These are phyloP conservation scores for Tursiops truncatus DNA, from an alignment of 2,113 vertebrate species.

Conservation along the genomic window DNA sequence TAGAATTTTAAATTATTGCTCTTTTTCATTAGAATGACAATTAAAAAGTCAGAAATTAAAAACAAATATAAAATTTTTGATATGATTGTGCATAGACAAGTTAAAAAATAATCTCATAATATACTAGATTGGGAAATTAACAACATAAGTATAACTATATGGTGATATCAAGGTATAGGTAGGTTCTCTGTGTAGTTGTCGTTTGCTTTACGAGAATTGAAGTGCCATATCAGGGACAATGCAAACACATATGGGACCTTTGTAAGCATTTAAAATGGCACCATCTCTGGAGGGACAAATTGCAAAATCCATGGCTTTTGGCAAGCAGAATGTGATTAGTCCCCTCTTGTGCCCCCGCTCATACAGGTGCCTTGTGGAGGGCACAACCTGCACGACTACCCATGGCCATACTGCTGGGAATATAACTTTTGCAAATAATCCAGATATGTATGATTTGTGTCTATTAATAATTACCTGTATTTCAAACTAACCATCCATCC, in stretches of 20 bases:
- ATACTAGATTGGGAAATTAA: neutral
- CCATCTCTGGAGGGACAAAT: neutral
- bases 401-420: neutral
- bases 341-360: neutral
- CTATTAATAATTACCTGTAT: conserved; percentile 90
- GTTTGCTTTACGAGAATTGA: neutral
- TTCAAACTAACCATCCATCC: conserved; percentile 99
- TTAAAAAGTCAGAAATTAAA: neutral
- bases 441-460: neutral
- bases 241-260: neutral
- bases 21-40: neutral
- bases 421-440: neutral
- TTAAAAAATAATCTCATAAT: neutral
- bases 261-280: neutral
- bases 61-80: neutral
- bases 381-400: neutral
- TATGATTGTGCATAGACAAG: neutral
- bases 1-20: neutral
- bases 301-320: neutral
- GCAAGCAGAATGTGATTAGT: neutral
- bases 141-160: neutral
- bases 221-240: neutral
- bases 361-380: neutral
- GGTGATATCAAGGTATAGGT: neutral
- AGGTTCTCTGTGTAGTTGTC: neutral